Percentiles rank a stretch among this genome's conserved stretches.
These are phyloP conservation scores for Orchestia grillus DNA, from an alignment of 1,140 invertebrate genomes.

Conservation along the genomic window DNA sequence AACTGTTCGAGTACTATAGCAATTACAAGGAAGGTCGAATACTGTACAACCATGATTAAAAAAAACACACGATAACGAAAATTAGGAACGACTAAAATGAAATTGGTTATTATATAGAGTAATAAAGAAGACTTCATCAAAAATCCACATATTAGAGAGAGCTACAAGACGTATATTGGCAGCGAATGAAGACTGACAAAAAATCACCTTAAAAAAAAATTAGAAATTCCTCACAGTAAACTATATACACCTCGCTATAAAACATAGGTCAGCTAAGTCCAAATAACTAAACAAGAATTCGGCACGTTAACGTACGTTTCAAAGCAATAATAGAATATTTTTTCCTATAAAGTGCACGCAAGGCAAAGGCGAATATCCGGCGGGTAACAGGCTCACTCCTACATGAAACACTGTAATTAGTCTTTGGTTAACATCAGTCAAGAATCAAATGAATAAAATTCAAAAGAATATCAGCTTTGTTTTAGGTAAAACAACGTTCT, in stretches of 20 bases:
- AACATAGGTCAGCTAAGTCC: not conserved
- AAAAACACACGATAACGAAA: not conserved
- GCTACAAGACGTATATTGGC: not conserved
- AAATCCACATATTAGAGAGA: not conserved
- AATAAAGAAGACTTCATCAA: not conserved
- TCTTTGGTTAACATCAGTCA: not conserved
- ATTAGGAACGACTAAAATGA: not conserved
- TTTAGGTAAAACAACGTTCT: not conserved
- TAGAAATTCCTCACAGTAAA: not conserved
- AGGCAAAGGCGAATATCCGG: not conserved
- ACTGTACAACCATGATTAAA: too few relatives aligned
- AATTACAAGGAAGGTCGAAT: not conserved
- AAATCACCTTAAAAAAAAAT: not conserved
- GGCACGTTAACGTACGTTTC: not conserved
- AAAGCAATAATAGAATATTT: not conserved
- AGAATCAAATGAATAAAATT: not conserved
- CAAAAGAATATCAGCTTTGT: not conserved
- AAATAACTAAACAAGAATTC: not conserved
- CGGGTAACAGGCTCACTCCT: not conserved
- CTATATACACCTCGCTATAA: not conserved
- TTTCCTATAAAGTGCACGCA: too few relatives aligned
- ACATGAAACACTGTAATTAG: not conserved
- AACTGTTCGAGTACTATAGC: not conserved
- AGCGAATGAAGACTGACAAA: not conserved
- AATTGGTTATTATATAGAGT: not conserved